These are phyloP conservation scores for Anagyrus pseudococci DNA, from an alignment of 2,888 invertebrate genomes.

Conservation along the genomic window DNA sequence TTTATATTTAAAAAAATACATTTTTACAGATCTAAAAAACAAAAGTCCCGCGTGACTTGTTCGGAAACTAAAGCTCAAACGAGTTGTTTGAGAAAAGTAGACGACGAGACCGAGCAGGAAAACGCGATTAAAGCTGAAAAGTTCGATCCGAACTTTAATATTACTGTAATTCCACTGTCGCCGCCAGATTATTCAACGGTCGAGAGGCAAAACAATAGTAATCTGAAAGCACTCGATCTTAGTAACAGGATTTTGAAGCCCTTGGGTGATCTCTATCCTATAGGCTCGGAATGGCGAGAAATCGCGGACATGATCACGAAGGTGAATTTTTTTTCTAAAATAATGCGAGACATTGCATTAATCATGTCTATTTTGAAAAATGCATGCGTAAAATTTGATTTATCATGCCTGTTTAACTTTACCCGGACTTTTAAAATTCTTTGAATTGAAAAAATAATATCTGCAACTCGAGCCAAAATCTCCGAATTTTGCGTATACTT, in stretches of 20 bases:
- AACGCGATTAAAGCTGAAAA: constrained; percentile 17
- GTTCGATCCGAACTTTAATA: constrained; percentile 39
- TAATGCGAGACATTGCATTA: too few species aligned
- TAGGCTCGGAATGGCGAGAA: constrained; percentile 68
- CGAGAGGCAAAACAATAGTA: constrained; percentile 25
- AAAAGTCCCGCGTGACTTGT: constrained; percentile 5
- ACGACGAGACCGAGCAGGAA: constrained; percentile 20
- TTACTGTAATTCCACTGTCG: constrained; percentile 48
- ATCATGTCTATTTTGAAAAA: too few species aligned
- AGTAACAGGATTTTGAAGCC: constrained; percentile 52
- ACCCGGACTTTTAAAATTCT: too few species aligned
- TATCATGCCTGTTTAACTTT: too few species aligned
- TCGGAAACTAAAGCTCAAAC: background rate
- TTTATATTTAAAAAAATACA: constrained; percentile 8
- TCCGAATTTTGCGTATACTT: too few species aligned
- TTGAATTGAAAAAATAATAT: too few species aligned
- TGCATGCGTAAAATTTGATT: too few species aligned
- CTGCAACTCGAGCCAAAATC: too few species aligned
- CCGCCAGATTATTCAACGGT: constrained; percentile 37
- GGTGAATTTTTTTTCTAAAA: constrained; percentile 64
- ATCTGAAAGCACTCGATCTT: constrained; percentile 7
- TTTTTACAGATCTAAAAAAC: constrained; percentile 15
- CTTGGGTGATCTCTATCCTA: constrained; percentile 51
- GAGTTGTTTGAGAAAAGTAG: constrained; percentile 11
- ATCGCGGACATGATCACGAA: constrained; percentile 72